Evolutionary conservation across 2,888 invertebrate species (phyloP), one percentile per base, ranked within the genome.

Genomic region (Diabrotica balteata): DNA sequence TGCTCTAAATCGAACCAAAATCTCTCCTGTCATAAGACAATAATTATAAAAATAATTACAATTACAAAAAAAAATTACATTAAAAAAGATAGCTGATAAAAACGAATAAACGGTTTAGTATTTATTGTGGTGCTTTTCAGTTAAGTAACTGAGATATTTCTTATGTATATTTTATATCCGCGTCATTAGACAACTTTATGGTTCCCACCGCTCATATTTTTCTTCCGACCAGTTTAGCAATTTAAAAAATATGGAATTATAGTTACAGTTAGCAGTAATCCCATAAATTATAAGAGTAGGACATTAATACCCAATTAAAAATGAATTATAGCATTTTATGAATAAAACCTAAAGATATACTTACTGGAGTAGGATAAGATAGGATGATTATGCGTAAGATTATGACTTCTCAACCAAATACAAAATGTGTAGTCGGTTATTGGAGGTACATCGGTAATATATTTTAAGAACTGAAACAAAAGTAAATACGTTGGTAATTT

Each of bases 291-390:
- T 51, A 45, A 22, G 61, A 61, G 61, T 53, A 52, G 51, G n/a
- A 52, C n/a, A n/a, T 52, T n/a, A 52, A 50, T 8, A 45, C 7
- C 9, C 43, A 61, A 61, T 61, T 61, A 61, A 53, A 52, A 17
- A 61, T 61, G 61, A 61, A 61, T 51, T 61, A 61, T 45, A 17
- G 11, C 17, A 45, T 51, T 42, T 45, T 61, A 8, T 32, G 52
- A 63, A 63, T 45, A 11, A 55, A 63, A 55, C 49, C 52, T 11
- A 50, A 50, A 47, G n/a, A 10, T 45, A 66, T 78, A 84, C 87
- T 86, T 81, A 88, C 87, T 85, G 59, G 87, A 87, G 77, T 88
- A 88, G 2, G 87, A 87, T 69, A 87, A 82, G 68, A 87, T 79
- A 7, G 87, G 86, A 77, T 88, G 87, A 5, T 84, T 79, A 71